Evolutionary conservation across 2,888 invertebrate genomes (phyloP), one percentile per base, ranked within the genome.

Genomic region (Boloria selene): DNA sequence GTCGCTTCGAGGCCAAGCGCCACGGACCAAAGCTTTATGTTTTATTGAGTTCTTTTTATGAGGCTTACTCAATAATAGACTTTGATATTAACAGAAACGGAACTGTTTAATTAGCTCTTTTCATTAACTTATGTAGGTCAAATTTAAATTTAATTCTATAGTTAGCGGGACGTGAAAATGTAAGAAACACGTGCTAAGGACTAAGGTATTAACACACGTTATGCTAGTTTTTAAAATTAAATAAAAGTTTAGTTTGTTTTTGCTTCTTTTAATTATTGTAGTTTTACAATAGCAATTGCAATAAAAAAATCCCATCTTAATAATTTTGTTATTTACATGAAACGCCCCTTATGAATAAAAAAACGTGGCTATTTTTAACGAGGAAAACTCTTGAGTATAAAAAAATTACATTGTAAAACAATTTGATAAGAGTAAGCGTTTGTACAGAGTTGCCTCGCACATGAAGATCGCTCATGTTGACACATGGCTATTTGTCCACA

Each of bases 401-500:
- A 38, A 38, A 18, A 42, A 17, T 53, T 42, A 44, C 45, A 61
- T 61, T 18, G 49, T 50, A 60, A 67, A 65, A 51, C 16, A 26
- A 56, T 63, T 67, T 31, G 56, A 22, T 56, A 61, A 22, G 54
- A 17, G 62, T 45, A 22, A 59, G 56, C 42, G 38, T 52, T 53
- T 54, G 70, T 76, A 75, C 22, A 49, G 22, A 31, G 53, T 54
- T 52, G 42, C 74, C 77, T 75, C 74, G 77, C 78, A 77, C 79
- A 77, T 79, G 81, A 81, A 77, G 74, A 75, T 75, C 78, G 79
- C 76, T 77, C 80, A 79, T 80, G 82, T 81, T 84, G 84, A 84
- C 84, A 83, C 83, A 81, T 84, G 84, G 84, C 82, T 85, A 87
- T 90, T 87, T 88, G 88, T 88, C 88, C 88, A 85, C 82, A 81